phyloP scores from a whole-genome alignment of 1,140 invertebrate genomes.

The Whitmania pigra region DNA sequence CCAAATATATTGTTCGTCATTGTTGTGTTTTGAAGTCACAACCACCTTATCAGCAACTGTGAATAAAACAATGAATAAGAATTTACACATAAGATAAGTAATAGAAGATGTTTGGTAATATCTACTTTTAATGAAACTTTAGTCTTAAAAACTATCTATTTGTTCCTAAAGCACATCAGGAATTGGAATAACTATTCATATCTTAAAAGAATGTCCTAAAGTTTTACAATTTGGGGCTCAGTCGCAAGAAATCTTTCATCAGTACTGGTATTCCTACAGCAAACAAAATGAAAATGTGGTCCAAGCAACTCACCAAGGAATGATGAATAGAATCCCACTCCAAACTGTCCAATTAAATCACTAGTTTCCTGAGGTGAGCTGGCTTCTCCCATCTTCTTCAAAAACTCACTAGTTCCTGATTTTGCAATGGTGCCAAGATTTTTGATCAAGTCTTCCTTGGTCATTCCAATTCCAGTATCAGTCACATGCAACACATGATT shows the following conservation, averaged over 20 bases:
- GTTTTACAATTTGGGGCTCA: no score
- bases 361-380: slow-evolving; percentile 31
- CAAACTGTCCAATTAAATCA: slow-evolving; percentile 65
- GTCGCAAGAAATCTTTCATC: no score
- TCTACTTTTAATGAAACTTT: neutral
- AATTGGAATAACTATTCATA: no score
- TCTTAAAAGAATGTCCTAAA: no score
- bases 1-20: slow-evolving; percentile 91
- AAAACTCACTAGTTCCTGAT: slow-evolving; percentile 95
- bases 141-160: neutral
- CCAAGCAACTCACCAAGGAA: slow-evolving; percentile 57
- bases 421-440: slow-evolving; percentile 98
- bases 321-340: slow-evolving; percentile 92
- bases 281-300: neutral
- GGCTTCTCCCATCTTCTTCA: slow-evolving; percentile 76
- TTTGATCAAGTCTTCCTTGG: slow-evolving; percentile 78
- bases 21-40: slow-evolving; percentile 88
- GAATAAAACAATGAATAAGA: no score
- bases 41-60: slow-evolving; percentile 42
- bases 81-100: no score
- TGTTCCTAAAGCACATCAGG: no score
- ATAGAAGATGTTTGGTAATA: no score
- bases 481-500: slow-evolving; percentile 81
- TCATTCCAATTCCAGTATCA: slow-evolving; percentile 97
- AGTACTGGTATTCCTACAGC: no score